phyloP scores from a whole-genome alignment of 1,140 invertebrate species.

The Rhopalosiphum maidis region DNA sequence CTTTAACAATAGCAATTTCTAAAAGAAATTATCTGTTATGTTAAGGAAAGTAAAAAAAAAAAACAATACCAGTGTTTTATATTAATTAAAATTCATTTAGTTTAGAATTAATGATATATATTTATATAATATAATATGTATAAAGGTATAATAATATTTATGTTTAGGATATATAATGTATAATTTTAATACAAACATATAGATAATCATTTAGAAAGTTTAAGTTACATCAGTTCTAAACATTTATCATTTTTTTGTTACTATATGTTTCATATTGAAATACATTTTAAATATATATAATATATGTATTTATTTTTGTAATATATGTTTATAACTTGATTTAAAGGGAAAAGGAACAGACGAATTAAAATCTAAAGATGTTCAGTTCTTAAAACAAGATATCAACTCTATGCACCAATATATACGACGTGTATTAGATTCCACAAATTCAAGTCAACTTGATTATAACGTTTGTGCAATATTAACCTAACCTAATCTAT shows the following conservation, averaged over 20 bases:
- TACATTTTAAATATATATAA: neutral
- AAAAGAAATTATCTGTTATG: neutral
- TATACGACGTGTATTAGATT: conserved; percentile 24
- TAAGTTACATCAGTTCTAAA: neutral
- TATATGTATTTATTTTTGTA: neutral
- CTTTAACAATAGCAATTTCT: neutral
- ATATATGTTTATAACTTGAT: neutral
- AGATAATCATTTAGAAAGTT: neutral
- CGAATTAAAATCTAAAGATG: neutral
- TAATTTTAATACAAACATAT: neutral
- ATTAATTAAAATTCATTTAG: neutral
- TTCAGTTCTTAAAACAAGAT: conserved; percentile 29
- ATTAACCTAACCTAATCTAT: neutral
- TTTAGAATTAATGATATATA: neutral
- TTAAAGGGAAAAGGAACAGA: conserved; percentile 12
- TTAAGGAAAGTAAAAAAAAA: neutral
- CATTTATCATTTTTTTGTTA: neutral
- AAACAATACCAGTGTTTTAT: neutral
- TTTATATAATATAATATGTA: no score
- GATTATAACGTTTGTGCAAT: conserved; percentile 34
- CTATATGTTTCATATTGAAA: neutral
- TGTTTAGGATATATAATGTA: no score
- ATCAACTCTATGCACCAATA: neutral
- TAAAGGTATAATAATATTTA: no score
- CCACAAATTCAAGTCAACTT: conserved; percentile 6